Evolutionary conservation across 2,888 invertebrate genomes (phyloP).

Genomic region (Metellina segmentata): DNA sequence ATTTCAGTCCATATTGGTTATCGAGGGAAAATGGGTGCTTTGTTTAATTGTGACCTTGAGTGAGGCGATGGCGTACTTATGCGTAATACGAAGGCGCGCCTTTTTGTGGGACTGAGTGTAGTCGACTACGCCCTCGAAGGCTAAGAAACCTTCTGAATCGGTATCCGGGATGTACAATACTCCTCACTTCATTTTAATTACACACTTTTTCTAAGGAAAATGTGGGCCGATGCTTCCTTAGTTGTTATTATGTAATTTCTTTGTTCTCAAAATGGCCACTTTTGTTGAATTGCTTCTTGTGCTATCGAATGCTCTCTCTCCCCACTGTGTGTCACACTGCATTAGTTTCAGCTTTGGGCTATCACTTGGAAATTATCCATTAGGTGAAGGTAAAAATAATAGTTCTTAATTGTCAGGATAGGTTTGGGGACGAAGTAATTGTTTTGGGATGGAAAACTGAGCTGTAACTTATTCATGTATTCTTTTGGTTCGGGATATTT

Average conservation of each 20-base stretch:
- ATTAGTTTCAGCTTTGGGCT: not conserved
- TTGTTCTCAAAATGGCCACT: constrained; percentile 6
- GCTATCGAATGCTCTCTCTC: no score
- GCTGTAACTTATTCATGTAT: not conserved
- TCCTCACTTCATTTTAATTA: constrained; percentile 52
- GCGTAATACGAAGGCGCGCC: constrained; percentile 54
- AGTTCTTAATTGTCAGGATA: constrained; percentile 4
- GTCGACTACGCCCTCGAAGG: constrained; percentile 47
- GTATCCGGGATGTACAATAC: constrained; percentile 65
- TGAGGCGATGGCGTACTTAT: constrained; percentile 38
- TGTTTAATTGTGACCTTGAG: constrained; percentile 41
- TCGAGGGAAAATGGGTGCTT: constrained; percentile 8
- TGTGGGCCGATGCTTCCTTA: constrained; percentile 19
- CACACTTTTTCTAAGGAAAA: constrained; percentile 27
- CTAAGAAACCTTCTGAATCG: constrained; percentile 32
- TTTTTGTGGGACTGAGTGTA: not conserved
- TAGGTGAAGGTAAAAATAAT: not conserved
- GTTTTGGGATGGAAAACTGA: constrained; percentile 15
- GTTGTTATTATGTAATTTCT: constrained; percentile 36
- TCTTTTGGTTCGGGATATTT: not conserved
- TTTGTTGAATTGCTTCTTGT: not conserved
- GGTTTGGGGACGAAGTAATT: not conserved
- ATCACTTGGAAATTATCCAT: not conserved
- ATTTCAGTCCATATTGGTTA: not conserved
- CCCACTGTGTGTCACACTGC: not conserved